A percentile compares a stretch with the other conserved stretches of the same genome.
Evolutionary conservation across 2,113 vertebrate species (phyloP).

Genomic region (Chaetura pelagica): DNA sequence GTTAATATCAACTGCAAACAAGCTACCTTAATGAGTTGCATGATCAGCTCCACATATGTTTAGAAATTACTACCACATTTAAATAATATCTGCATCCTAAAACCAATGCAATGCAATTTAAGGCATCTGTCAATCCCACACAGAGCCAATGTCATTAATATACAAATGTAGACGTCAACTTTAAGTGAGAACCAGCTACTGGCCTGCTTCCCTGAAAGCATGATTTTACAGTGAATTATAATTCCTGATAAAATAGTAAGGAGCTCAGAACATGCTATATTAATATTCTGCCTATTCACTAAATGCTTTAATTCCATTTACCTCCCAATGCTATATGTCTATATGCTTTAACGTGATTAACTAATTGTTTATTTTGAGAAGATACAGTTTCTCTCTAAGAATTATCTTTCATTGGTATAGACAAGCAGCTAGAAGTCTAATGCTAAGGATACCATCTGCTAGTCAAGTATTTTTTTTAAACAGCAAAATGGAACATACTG

Average conservation of each 20-base stretch:
- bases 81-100: neutral
- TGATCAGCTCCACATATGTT: rapidly evolving
- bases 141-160: neutral
- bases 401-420: neutral
- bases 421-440: neutral
- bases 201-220: neutral
- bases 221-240: neutral
- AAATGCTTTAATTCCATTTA: neutral
- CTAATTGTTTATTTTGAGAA: neutral
- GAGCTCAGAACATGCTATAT: neutral
- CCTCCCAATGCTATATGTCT: neutral
- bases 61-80: neutral
- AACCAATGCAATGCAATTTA: neutral
- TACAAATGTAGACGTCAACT: neutral
- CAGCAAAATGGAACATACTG: neutral
- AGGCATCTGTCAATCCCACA: neutral
- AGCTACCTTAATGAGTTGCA: neutral
- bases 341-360: neutral
- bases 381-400: neutral
- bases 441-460: neutral
- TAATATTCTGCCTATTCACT: neutral
- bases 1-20: neutral
- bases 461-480: neutral
- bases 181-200: neutral
- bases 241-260: neutral